phyloP scores from a whole-genome alignment of 2,797 vertebrate genomes.

The Tympanoctomys barrerae region DNA sequence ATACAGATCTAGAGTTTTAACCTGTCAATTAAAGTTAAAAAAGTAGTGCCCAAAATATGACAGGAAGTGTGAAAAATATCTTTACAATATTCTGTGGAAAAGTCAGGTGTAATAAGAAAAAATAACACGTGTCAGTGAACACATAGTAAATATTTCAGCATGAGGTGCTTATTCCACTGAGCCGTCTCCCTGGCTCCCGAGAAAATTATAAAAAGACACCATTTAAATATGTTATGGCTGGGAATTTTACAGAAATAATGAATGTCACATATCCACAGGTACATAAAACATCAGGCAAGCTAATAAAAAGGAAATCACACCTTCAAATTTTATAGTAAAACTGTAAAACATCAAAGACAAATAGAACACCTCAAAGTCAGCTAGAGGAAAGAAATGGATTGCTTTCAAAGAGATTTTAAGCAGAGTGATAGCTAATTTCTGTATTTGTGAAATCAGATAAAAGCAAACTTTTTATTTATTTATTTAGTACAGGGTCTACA shows the following conservation, averaged over 20 bases:
- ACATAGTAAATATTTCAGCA: neutral
- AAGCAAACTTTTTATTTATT: neutral
- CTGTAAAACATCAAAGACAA: constrained; percentile 29
- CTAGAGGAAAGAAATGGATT: neutral
- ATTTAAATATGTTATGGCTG: neutral
- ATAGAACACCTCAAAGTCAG: neutral
- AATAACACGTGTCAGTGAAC: neutral
- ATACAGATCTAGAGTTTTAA: neutral
- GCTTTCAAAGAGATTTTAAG: neutral
- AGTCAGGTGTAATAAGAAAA: neutral
- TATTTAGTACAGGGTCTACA: no score
- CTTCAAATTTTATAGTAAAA: neutral
- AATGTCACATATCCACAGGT: neutral
- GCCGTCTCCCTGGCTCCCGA: neutral
- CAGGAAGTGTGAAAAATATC: neutral
- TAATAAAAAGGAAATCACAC: neutral
- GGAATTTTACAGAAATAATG: neutral
- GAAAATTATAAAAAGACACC: neutral
- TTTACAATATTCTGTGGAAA: neutral
- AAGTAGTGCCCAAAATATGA: neutral
- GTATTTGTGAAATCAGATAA: neutral
- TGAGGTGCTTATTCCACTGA: neutral
- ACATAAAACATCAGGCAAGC: neutral
- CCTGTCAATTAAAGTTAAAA: neutral
- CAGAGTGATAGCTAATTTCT: neutral